Conservation (phyloP, 2,888 invertebrate species). For the Lordiphosa fenestrarum region DNA sequence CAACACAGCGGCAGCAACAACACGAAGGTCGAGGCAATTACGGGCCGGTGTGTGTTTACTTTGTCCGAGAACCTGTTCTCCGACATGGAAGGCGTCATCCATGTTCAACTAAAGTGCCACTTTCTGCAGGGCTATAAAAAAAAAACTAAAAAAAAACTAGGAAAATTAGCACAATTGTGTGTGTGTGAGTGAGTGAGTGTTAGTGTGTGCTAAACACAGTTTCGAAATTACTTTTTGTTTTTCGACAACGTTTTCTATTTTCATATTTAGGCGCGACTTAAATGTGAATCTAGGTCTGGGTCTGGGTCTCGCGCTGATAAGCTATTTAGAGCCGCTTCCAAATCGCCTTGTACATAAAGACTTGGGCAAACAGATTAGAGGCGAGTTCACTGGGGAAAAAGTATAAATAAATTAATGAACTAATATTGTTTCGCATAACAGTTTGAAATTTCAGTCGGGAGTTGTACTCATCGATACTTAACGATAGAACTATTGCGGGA, state of each 20-base stretch:
- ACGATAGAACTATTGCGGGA: too few species aligned
- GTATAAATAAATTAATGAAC: too few species aligned
- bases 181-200: too few species aligned
- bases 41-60: neutral
- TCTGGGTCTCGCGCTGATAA: neutral
- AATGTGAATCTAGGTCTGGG: slow-evolving; percentile 21
- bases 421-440: too few species aligned
- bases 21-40: slow-evolving; percentile 3
- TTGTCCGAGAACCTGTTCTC: slow-evolving; percentile 29
- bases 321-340: neutral
- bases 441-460: too few species aligned
- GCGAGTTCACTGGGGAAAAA: neutral
- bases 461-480: too few species aligned
- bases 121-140: slow-evolving; percentile 48
- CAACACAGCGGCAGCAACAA: neutral
- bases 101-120: slow-evolving; percentile 26
- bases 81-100: slow-evolving; percentile 36
- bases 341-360: neutral
- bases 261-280: neutral
- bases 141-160: slow-evolving; percentile 18
- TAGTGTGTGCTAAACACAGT: slow-evolving; percentile 33
- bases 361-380: slow-evolving; percentile 15
- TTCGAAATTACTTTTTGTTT: slow-evolving; percentile 37
- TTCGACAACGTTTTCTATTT: slow-evolving; percentile 33
- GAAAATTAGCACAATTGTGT: slow-evolving; percentile 58